Conservation (phyloP, 2,797 vertebrate genomes). For the Chelon auratus region DNA sequence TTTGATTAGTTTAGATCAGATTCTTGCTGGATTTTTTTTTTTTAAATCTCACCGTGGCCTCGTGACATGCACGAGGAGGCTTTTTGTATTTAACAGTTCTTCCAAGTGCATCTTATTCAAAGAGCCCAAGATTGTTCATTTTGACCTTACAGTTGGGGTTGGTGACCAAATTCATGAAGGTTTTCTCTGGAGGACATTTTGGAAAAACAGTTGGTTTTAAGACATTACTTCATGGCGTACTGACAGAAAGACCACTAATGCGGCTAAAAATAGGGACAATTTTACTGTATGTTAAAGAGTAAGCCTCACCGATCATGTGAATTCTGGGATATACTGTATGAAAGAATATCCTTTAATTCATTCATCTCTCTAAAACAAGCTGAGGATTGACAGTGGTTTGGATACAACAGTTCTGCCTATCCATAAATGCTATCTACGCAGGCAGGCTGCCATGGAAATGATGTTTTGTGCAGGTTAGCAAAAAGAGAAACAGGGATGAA, state of each 20-base stretch:
- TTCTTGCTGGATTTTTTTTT: too few relatives aligned
- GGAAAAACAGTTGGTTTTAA: too few relatives aligned
- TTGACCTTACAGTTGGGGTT: too few relatives aligned
- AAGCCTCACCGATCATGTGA: neutral
- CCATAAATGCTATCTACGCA: constrained; percentile 20
- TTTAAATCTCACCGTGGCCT: too few relatives aligned
- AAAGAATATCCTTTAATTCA: neutral
- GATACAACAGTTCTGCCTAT: constrained; percentile 11
- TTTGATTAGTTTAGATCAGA: too few relatives aligned
- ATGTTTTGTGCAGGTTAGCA: neutral
- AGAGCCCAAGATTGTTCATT: neutral
- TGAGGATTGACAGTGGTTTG: neutral
- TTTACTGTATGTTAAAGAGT: neutral
- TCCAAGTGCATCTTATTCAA: neutral
- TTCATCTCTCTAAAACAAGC: neutral
- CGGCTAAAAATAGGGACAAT: neutral
- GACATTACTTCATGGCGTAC: too few relatives aligned
- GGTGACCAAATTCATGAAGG: too few relatives aligned
- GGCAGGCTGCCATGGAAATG: constrained; percentile 9
- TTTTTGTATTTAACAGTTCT: too few relatives aligned
- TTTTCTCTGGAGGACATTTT: too few relatives aligned
- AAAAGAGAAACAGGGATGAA: constrained; percentile 7
- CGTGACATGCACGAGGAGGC: too few relatives aligned
- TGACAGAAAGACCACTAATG: neutral
- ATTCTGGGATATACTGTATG: neutral